Conservation (phyloP, 2,888 invertebrate genomes). For the Penaeus monodon region DNA sequence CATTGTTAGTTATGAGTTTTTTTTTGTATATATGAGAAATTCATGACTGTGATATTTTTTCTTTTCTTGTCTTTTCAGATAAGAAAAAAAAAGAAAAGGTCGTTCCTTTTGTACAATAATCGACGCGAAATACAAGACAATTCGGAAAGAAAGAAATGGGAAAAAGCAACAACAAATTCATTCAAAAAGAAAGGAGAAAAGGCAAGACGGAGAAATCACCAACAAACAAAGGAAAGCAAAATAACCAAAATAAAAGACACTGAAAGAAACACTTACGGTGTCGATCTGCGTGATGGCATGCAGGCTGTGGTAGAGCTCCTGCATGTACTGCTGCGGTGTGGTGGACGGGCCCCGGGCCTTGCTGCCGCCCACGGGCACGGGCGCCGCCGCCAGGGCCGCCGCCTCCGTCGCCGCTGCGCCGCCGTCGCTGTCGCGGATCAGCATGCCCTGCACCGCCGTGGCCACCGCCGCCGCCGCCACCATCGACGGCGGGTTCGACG, state of each 20-base stretch:
- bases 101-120: too few species aligned
- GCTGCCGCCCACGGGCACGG: background rate
- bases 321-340: constrained; percentile 54
- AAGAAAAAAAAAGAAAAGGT: too few species aligned
- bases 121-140: too few species aligned
- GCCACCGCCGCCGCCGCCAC: constrained; percentile 90
- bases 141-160: too few species aligned
- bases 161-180: too few species aligned
- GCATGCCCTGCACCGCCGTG: constrained; percentile 82
- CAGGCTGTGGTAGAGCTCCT: constrained; percentile 59
- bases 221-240: background rate
- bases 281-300: constrained; percentile 61
- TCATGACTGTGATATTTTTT: too few species aligned
- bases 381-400: constrained; percentile 1
- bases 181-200: background rate
- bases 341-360: constrained; percentile 2
- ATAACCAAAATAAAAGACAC: background rate
- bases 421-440: constrained; percentile 75
- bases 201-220: background rate
- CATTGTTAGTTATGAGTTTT: too few species aligned
- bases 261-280: constrained; percentile 40
- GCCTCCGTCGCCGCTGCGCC: constrained; percentile 33
- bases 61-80: too few species aligned
- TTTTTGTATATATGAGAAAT: too few species aligned
- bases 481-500: constrained; percentile 89